These are phyloP conservation scores for Criorhina ranunculi DNA, from an alignment of 2,888 invertebrate genomes.

Conservation along the genomic window DNA sequence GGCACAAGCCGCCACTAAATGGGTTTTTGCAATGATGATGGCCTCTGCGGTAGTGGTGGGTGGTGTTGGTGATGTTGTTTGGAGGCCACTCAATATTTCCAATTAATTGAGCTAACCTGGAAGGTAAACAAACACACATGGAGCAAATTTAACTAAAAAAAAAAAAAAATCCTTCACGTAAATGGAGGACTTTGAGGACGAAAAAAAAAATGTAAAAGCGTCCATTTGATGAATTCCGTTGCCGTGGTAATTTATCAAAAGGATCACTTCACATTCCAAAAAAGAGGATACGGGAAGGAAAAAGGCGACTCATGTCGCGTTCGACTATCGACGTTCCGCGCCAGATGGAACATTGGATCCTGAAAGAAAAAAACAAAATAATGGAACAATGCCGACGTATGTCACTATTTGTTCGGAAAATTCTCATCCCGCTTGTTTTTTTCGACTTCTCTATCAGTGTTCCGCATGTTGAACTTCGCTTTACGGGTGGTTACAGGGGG, in stretches of 20 bases:
- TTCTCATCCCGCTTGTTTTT: conserved; percentile 35
- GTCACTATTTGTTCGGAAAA: conserved; percentile 62
- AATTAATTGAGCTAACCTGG: conserved; percentile 76
- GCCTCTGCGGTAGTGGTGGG: conserved; percentile 32
- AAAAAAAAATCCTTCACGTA: conserved; percentile 42
- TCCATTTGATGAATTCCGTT: conserved; percentile 61
- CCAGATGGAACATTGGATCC: conserved; percentile 51
- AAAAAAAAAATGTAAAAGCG: conserved; percentile 49
- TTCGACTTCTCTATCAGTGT: conserved; percentile 31
- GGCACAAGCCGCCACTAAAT: conserved; percentile 49
- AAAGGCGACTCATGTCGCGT: conserved; percentile 46
- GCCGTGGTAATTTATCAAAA: conserved; percentile 73
- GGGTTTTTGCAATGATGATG: conserved; percentile 55
- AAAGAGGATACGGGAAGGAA: conserved; percentile 13
- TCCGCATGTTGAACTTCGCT: conserved; percentile 33
- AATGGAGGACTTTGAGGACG: conserved; percentile 50
- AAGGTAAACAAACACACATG: conserved; percentile 66
- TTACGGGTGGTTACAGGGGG: conserved; percentile 37
- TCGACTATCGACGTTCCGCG: conserved; percentile 44
- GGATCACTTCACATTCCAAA: conserved; percentile 60
- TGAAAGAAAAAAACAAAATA: conserved; percentile 28
- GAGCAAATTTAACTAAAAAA: conserved; percentile 44
- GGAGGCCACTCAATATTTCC: conserved; percentile 75
- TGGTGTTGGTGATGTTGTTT: conserved; percentile 53
- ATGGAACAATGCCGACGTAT: conserved; percentile 55